Conservation (phyloP, 2,113 vertebrate genomes). For the Myodes glareolus region DNA sequence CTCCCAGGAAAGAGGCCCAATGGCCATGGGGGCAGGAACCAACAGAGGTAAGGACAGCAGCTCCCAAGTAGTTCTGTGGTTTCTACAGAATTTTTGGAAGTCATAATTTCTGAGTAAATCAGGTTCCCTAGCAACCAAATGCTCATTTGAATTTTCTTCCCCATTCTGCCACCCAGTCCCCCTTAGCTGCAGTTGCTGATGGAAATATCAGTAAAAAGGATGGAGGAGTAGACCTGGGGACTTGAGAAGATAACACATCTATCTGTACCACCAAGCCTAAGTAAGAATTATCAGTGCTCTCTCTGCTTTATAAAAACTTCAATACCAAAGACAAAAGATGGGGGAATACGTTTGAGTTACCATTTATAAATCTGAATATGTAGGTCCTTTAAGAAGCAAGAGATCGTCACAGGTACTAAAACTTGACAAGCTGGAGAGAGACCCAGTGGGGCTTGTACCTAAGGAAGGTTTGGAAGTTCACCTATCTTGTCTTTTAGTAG, state of each 20-base stretch:
- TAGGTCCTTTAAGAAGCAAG: not conserved
- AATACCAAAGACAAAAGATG: not conserved
- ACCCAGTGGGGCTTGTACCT: no score
- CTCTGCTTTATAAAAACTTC: not conserved
- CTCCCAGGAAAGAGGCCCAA: not conserved
- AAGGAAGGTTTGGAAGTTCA: not conserved
- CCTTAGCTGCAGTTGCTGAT: not conserved
- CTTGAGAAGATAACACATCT: not conserved
- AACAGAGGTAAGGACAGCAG: not conserved
- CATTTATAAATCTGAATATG: not conserved
- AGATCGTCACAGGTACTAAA: not conserved
- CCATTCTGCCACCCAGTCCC: not conserved
- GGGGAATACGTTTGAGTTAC: not conserved
- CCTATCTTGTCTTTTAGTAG: not conserved
- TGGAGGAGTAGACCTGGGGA: not conserved
- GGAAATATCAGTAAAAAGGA: constrained; percentile 34
- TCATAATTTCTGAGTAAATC: constrained; percentile 26
- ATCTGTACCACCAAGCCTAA: not conserved
- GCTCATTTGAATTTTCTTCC: constrained; percentile 37
- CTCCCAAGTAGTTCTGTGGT: not conserved
- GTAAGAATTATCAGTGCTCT: not conserved
- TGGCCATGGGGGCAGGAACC: not conserved
- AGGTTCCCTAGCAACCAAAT: constrained; percentile 53
- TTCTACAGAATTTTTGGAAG: constrained; percentile 37
- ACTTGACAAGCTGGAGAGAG: constrained; percentile 5